Percentiles rank a stretch among this genome's conserved stretches.
Conservation (phyloP, 2,113 vertebrate species). For the Coturnix japonica region DNA sequence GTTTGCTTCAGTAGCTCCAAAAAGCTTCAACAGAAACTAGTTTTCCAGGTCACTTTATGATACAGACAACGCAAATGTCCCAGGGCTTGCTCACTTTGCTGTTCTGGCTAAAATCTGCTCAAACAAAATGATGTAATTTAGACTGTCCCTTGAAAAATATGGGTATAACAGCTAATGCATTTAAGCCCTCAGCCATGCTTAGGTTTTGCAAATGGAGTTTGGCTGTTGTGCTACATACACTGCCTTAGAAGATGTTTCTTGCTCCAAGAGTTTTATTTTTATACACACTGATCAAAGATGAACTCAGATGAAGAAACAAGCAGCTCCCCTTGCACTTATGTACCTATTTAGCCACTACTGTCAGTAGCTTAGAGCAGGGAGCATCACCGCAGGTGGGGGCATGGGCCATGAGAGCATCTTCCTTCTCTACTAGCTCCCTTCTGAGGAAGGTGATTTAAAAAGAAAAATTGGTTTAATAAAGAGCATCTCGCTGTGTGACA, state of each 20-base stretch:
- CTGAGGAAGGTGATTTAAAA: constrained; percentile 27
- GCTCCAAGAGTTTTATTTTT: not conserved
- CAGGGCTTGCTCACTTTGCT: not conserved
- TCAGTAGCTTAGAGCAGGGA: not conserved
- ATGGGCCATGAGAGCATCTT: not conserved
- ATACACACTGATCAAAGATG: not conserved
- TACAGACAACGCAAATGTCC: not conserved
- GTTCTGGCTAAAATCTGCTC: not conserved
- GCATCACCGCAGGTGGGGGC: not conserved
- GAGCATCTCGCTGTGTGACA: constrained; percentile 5
- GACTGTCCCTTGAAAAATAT: not conserved
- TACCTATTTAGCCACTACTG: not conserved
- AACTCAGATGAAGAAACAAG: not conserved
- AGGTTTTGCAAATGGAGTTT: not conserved
- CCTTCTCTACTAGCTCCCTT: not conserved
- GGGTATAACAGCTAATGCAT: not conserved
- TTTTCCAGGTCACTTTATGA: not conserved
- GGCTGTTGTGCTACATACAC: not conserved
- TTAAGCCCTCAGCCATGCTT: not conserved
- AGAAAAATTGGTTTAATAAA: constrained; percentile 66
- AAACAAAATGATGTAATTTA: not conserved
- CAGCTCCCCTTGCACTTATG: not conserved
- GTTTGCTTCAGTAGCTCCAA: not conserved
- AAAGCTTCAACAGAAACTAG: not conserved
- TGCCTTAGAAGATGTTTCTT: not conserved